A percentile compares a stretch with the other conserved stretches of the same genome.
Conservation (phyloP, 2,888 invertebrate genomes). For the Saturnia pavonia region DNA sequence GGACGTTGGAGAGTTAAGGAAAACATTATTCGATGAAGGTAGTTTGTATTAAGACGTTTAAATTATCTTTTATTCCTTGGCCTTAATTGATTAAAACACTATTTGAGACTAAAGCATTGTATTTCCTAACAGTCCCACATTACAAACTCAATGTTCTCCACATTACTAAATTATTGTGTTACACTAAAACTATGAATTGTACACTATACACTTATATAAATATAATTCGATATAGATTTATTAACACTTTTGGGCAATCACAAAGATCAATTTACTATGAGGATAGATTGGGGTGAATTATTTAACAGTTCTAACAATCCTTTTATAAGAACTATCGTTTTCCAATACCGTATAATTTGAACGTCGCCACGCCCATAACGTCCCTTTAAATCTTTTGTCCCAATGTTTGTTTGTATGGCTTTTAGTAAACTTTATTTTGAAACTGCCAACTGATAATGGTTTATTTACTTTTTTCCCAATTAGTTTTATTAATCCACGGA, state of each 20-base stretch:
- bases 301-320: conserved; percentile 30
- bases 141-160: background rate
- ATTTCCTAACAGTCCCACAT: too few species aligned
- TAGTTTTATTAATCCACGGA: conserved; percentile 31
- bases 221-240: background rate
- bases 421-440: conserved; percentile 48
- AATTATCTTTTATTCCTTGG: too few species aligned
- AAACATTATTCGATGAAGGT: background rate
- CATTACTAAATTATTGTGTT: background rate
- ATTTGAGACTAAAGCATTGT: too few species aligned
- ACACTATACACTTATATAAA: background rate
- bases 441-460: conserved; percentile 45
- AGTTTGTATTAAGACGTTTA: too few species aligned
- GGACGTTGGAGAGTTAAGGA: background rate
- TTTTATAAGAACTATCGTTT: conserved; percentile 46
- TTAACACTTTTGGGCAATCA: background rate
- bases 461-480: conserved; percentile 44
- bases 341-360: conserved; percentile 57
- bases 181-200: background rate
- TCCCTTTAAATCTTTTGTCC: conserved; percentile 55
- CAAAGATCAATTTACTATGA: background rate
- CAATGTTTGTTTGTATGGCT: conserved; percentile 41
- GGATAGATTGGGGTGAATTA: conserved; percentile 10
- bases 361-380: conserved; percentile 48
- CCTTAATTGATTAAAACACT: too few species aligned